Conservation (phyloP, 2,888 invertebrate genomes). For the Nezara viridula region DNA sequence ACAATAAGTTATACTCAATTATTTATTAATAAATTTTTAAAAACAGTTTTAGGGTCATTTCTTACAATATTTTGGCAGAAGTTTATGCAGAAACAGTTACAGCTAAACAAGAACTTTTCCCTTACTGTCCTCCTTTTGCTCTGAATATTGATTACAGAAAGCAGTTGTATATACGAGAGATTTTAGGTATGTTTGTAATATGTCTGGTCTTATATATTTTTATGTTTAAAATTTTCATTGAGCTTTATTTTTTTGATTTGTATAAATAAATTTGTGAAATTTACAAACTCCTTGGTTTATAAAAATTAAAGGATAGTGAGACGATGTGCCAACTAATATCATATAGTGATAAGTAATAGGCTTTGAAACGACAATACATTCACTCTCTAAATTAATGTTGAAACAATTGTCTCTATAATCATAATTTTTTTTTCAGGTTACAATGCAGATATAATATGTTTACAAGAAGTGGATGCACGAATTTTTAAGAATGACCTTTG, state of each 20-base stretch:
- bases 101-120: conserved; percentile 80
- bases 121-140: conserved; percentile 81
- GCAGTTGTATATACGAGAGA: conserved; percentile 86
- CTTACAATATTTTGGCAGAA: conserved; percentile 94
- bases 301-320: no score
- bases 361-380: no score
- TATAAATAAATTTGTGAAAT: no score
- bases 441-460: conserved; percentile 88
- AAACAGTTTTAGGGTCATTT: conserved; percentile 81
- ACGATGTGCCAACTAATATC: neutral
- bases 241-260: no score
- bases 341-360: neutral
- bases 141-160: conserved; percentile 88
- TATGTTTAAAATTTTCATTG: no score
- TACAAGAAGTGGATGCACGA: conserved; percentile 93
- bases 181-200: conserved; percentile 74
- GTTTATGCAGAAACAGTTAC: conserved; percentile 89
- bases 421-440: conserved; percentile 76
- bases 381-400: neutral
- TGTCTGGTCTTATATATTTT: no score
- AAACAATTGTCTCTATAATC: conserved; percentile 29
- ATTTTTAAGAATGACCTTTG: conserved; percentile 79
- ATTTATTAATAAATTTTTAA: conserved; percentile 60
- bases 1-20: neutral
- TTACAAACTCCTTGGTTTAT: no score